A percentile compares a stretch with the other conserved stretches of the same genome.
phyloP scores from a whole-genome alignment of 1,140 invertebrate genomes.

The Cepaea nemoralis region DNA sequence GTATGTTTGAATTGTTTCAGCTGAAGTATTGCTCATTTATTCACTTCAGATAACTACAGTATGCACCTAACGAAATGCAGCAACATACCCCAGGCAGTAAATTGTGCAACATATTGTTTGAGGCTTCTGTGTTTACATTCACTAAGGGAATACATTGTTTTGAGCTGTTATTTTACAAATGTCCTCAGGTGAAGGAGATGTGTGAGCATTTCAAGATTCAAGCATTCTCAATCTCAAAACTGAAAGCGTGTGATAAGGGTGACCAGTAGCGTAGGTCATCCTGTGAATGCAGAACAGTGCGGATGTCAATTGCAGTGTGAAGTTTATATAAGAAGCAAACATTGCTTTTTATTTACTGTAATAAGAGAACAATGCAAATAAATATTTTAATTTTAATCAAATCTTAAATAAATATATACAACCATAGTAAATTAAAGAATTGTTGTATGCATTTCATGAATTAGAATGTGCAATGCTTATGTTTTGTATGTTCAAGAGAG shows the following conservation, averaged over 20 bases:
- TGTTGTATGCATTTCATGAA: too few relatives aligned
- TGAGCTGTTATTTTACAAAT: not conserved
- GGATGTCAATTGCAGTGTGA: not conserved
- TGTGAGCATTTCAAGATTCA: slow-evolving; percentile 83
- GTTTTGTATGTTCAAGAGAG: too few relatives aligned
- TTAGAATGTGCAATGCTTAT: too few relatives aligned
- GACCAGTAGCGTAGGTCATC: not conserved
- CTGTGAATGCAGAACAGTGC: not conserved
- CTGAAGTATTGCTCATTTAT: too few relatives aligned
- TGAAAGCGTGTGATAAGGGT: not conserved
- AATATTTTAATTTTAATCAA: too few relatives aligned
- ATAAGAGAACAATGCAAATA: too few relatives aligned
- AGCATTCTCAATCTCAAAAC: slow-evolving; percentile 76
- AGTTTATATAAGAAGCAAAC: not conserved
- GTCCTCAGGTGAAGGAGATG: slow-evolving; percentile 81
- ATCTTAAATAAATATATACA: too few relatives aligned
- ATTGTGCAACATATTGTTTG: too few relatives aligned
- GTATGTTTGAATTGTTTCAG: too few relatives aligned
- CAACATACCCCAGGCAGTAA: not conserved
- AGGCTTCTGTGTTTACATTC: not conserved
- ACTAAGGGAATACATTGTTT: not conserved
- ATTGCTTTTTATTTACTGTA: not conserved
- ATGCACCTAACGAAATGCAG: too few relatives aligned
- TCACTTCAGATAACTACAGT: too few relatives aligned
- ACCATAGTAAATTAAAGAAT: too few relatives aligned